phyloP scores from a whole-genome alignment of 1,140 invertebrate species.

The Nomia melanderi region DNA sequence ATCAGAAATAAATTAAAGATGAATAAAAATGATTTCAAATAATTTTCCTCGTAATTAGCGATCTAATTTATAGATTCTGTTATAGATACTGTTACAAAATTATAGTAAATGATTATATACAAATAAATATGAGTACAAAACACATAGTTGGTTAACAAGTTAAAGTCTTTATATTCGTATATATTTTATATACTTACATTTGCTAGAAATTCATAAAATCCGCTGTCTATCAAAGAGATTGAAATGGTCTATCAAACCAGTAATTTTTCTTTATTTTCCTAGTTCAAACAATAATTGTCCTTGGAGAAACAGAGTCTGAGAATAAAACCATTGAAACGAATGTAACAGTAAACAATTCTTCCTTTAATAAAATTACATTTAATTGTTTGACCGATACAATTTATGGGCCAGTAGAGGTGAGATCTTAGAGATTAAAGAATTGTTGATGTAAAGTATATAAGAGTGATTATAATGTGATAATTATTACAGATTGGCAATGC shows the following conservation, averaged over 20 bases:
- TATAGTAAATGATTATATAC: too few species aligned
- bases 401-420: constrained; percentile 76
- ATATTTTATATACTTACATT: background rate
- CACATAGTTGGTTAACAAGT: too few species aligned
- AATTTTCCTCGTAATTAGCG: too few species aligned
- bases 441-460: background rate
- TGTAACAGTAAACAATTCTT: constrained; percentile 14
- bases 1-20: too few species aligned
- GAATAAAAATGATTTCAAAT: too few species aligned
- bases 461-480: background rate
- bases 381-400: constrained; percentile 73
- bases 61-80: too few species aligned
- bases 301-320: background rate
- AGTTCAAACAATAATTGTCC: constrained; percentile 27
- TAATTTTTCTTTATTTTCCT: background rate
- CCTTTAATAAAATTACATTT: constrained; percentile 67
- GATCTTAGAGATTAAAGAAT: background rate
- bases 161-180: too few species aligned
- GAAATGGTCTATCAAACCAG: too few species aligned
- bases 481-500: constrained; percentile 81
- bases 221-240: background rate
- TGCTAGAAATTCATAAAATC: background rate
- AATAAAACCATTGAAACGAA: constrained; percentile 11
- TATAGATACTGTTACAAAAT: too few species aligned
- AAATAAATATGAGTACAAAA: too few species aligned